phyloP scores from a whole-genome alignment of 2,888 invertebrate species.

The Salticus scenicus region DNA sequence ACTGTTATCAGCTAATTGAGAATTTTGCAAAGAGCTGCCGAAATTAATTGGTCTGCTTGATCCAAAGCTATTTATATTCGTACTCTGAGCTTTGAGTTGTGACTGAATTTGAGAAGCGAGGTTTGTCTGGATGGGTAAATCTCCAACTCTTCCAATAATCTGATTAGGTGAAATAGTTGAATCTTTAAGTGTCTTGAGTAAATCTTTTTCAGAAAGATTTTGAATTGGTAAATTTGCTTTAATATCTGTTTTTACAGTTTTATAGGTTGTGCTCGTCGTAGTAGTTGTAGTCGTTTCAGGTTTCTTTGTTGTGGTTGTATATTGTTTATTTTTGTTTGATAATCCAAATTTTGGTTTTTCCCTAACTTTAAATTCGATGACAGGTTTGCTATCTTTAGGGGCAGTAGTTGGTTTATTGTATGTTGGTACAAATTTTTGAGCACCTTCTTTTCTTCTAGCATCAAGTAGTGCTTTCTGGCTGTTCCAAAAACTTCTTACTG shows the following conservation, averaged over 20 bases:
- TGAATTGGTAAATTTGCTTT: slow-evolving; percentile 24
- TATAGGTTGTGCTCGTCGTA: neutral
- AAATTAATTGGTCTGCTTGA: slow-evolving; percentile 42
- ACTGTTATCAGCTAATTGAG: slow-evolving; percentile 10
- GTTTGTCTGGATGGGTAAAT: slow-evolving; percentile 36
- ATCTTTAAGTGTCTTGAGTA: neutral
- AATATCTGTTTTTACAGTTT: slow-evolving; percentile 15
- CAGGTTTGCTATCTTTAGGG: slow-evolving; percentile 26
- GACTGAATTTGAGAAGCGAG: slow-evolving; percentile 28
- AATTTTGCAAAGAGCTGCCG: slow-evolving; percentile 19
- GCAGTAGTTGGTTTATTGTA: slow-evolving; percentile 21
- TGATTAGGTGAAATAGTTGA: slow-evolving; percentile 24
- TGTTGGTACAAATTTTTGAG: slow-evolving; percentile 37
- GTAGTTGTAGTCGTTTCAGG: neutral
- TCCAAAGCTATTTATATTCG: slow-evolving; percentile 11
- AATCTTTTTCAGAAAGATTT: slow-evolving; percentile 30
- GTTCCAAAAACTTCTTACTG: slow-evolving; percentile 58
- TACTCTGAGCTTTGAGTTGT: slow-evolving; percentile 16
- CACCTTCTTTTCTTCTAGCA: slow-evolving; percentile 39
- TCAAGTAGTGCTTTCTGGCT: slow-evolving; percentile 53
- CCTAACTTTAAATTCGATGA: slow-evolving; percentile 52
- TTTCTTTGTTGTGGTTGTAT: slow-evolving; percentile 2
- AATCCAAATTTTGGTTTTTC: slow-evolving; percentile 63
- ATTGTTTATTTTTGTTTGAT: slow-evolving; percentile 24
- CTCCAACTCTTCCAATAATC: slow-evolving; percentile 52